Evolutionary conservation across 1,140 invertebrate species (phyloP).

Genomic region (Cydia pomonella): DNA sequence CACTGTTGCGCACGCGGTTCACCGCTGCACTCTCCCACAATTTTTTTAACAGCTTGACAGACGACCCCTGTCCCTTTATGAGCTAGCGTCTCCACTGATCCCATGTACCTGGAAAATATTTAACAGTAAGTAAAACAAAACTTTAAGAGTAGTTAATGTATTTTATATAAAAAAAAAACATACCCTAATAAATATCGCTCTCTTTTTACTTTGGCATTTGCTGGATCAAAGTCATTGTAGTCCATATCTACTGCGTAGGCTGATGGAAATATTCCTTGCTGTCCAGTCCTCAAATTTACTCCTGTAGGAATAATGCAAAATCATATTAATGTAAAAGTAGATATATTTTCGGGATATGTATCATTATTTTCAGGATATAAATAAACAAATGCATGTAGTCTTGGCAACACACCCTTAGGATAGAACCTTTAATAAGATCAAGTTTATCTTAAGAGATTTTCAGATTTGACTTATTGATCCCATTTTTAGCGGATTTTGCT

Average conservation of each 20-base stretch:
- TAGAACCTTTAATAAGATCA: too few species aligned
- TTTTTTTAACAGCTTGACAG: constrained; percentile 93
- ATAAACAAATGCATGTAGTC: too few species aligned
- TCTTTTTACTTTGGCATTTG: constrained; percentile 90
- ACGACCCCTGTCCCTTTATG: constrained; percentile 95
- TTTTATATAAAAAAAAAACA: constrained; percentile 33
- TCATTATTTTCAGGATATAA: too few species aligned
- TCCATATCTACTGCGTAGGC: constrained; percentile 98
- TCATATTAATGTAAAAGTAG: not conserved
- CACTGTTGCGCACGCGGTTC: constrained; percentile 88
- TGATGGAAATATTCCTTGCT: constrained; percentile 97
- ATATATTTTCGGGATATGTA: too few species aligned
- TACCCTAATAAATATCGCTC: constrained; percentile 93
- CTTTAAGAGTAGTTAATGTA: not conserved
- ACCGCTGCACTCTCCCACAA: constrained; percentile 85
- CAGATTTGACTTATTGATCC: too few species aligned
- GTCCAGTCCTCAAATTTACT: constrained; percentile 94
- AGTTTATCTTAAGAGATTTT: too few species aligned
- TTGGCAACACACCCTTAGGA: too few species aligned
- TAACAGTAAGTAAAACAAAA: not conserved
- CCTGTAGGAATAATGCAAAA: constrained; percentile 80
- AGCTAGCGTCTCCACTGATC: constrained; percentile 95
- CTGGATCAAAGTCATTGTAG: constrained; percentile 95
- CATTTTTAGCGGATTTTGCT: too few species aligned
- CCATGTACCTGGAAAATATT: constrained; percentile 86